Base-by-base conservation (phyloP, 1,140 invertebrate genomes). In the Eriosoma lanigerum region DNA sequence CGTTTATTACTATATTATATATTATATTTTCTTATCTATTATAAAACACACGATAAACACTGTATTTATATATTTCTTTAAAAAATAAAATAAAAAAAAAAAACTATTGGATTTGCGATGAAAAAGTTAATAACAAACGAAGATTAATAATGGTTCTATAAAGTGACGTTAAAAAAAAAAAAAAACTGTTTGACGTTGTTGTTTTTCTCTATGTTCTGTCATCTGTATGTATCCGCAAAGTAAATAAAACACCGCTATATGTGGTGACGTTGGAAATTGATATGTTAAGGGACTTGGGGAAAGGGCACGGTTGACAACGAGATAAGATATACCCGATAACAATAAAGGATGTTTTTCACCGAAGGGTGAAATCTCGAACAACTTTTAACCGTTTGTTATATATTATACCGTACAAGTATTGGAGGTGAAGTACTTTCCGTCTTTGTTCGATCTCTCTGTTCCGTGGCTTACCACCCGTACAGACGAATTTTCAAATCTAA, bases 281-380 rank as follows among this genome's bases (percentile, higher is more conserved):
- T 76, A 76, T 76, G 73, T 58, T 76, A 56, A 56, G 73, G 73
- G 73, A 76, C 73, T 60, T 24, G 26, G 73, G 54, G 73, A 76
- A 19, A 56, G 32, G 54, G 2, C n/a, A 32, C n/a, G 32, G 52
- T 44, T 75, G 72, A 44, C 73, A 58, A 76, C 73, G 26, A 58
- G 73, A 76, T 76, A 76, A 76, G 73, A 76, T 38, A 8, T 38
- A 38, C n/a, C 13, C 73, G 73, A 76, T 76, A 76, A 56, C 32
- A 76, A 24, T 76, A 76, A 56, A 76, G 50, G 73, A 76, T 76
- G 73, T 76, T 38, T 44, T 76, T 44, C n/a, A 44, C 29, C 32
- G 56, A 56, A 58, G 70, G 70, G 32, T 76, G 26, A 46, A 76
- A 76, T 76, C 32, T 76, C 73, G 32, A 15, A 32, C 32, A 29